These are phyloP conservation scores for Ctenopoma multispine DNA, from an alignment of 2,797 vertebrate species.

Conservation along the genomic window DNA sequence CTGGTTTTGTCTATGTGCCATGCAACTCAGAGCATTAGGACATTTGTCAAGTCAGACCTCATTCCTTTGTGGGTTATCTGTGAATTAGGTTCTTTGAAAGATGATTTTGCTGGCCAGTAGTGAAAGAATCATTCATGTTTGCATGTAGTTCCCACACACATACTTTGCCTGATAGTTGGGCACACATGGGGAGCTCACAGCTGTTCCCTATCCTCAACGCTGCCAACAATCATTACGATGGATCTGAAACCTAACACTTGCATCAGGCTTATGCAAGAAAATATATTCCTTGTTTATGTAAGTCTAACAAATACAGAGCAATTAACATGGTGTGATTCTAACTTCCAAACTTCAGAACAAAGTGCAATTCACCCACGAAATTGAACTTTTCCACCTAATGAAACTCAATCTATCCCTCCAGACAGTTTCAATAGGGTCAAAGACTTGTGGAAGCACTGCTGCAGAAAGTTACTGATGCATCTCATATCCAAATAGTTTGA, in stretches of 20 bases:
- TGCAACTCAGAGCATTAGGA: constrained; percentile 71
- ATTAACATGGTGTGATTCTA: constrained; percentile 50
- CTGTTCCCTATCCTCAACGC: constrained; percentile 62
- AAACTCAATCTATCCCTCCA: constrained; percentile 59
- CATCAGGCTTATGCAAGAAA: constrained; percentile 49
- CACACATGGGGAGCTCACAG: constrained; percentile 61
- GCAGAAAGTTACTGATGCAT: constrained; percentile 73
- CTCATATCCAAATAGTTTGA: constrained; percentile 78
- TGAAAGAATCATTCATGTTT: constrained; percentile 63
- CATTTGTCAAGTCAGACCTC: constrained; percentile 67
- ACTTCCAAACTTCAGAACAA: constrained; percentile 41
- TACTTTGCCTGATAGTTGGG: constrained; percentile 46
- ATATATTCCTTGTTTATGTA: constrained; percentile 62
- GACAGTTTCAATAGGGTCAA: constrained; percentile 62
- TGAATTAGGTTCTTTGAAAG: constrained; percentile 72
- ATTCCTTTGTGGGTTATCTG: constrained; percentile 69
- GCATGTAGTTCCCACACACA: constrained; percentile 66
- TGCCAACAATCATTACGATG: constrained; percentile 60
- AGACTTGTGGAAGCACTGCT: constrained; percentile 71
- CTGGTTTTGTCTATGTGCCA: constrained; percentile 30
- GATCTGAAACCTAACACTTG: constrained; percentile 58
- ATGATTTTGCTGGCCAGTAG: constrained; percentile 58
- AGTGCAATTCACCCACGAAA: constrained; percentile 42
- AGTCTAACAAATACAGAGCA: constrained; percentile 52
- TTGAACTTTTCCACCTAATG: constrained; percentile 62